Evolutionary conservation across 2,888 invertebrate species (phyloP), one percentile per base, ranked within the genome.

Genomic region (Cephonodes hylas): DNA sequence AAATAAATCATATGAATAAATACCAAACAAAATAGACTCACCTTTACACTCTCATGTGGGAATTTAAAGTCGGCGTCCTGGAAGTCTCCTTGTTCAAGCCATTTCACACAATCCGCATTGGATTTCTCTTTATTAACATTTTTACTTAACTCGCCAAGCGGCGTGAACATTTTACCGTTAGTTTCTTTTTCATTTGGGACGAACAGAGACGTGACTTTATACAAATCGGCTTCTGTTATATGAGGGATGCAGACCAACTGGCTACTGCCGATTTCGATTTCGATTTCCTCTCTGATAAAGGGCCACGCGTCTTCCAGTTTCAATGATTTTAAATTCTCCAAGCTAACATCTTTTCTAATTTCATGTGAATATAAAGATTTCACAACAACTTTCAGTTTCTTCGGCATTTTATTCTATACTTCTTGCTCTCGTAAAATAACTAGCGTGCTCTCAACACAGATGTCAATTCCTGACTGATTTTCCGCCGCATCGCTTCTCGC

Each of bases 271-370:
- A 93, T 92, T 83, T 93, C 93, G 56, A 81, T 88, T 74, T 93
- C 93, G 58, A 93, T 92, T 85, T 93, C 93, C 66, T 92, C 92
- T 72, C 93, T 84, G 57, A 93, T 93, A 75, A 92, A 93, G 15
- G 93, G 93, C 93, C 93, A 93, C 0, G 93, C 93, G 62, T 93
- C 92, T 67, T 93, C 93, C 46, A 93, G 77, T 68, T 91, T 91
- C 8, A 93, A 75, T 18, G 93, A 93, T 66, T 91, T 88, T 61
- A 93, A 77, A 53, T 74, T 84, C 4, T 86, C 87, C 65, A 93
- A 79, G 70, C 89, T 87, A n/a, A 93, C 92, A 79, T 93, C 93
- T 73, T 93, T 93, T 23, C 93, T 86, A 66, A 91, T 93, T 71
- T 93, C 93, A 69, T 93, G 93, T 10, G 90, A 89, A 72, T 91